Evolutionary conservation across 2,888 invertebrate species (phyloP), one percentile per base, ranked within the genome.

Genomic region (Troides aeacus): DNA sequence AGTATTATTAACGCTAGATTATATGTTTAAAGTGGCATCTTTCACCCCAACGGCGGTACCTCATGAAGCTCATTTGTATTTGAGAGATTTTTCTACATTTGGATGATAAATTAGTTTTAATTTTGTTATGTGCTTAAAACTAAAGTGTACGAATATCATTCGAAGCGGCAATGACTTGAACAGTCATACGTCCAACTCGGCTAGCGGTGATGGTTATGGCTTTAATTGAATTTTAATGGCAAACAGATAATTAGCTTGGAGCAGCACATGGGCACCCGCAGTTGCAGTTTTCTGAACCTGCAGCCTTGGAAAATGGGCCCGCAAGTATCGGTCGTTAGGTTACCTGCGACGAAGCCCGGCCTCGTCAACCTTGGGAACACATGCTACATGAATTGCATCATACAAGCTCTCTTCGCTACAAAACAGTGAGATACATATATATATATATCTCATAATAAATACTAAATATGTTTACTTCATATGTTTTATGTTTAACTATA

Each of bases 331-430:
- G 82, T 61, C 15, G 21, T 21, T 23, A 23, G n/a, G 57, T 50
- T 64, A 0, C 78, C 87, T 17, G 90, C 90, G 72, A 77, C 82
- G 42, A 94, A 95, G 89, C 96, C 96, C 6, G 97, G 97, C 1
- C 93, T 97, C 30, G 93, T 95, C 57, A 97, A 97, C 90, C 92
- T 97, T 58, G 97, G 97, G 42, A 97, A 97, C 80, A 97, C 97
- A 0, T 97, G 97, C 84, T 97, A 97, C 78, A 96, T 97, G 96
- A 97, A 97, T 87, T 97, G 97, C 82, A 95, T 97, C 1, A 87
- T 97, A 71, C 97, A 97, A 84, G 96, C 97, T 0, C 89, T 97
- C 58, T 95, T 95, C 68, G 96, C 97, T 94, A 97, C 97, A 39
- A 95, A 95, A 83, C 95, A 95, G 94, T 94, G 82, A 93, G 94